Base-by-base conservation (phyloP, 2,113 vertebrate genomes). In the Patagioenas fasciata region DNA sequence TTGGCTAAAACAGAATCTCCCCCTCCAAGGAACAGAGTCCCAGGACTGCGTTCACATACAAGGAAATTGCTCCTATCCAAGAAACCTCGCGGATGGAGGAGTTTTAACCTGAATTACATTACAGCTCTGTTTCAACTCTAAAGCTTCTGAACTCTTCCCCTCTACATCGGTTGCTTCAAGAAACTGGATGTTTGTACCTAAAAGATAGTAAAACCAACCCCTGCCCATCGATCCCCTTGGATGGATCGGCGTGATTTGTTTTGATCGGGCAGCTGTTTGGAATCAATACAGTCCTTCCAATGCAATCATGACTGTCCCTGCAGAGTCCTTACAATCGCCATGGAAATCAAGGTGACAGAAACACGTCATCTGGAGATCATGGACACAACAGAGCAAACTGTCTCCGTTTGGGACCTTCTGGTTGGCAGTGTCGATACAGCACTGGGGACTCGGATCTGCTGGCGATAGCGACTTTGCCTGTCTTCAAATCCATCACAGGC, bases 271-370 rank as follows among this genome's bases (percentile, higher is more conserved):
- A 66, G 66, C 54, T 70, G 61, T 36, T 73, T 14, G 56, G 48
- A 66, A 88, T 84, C 96, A 79, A 40, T 90, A 54, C 21, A 6
- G 28, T 5, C 80, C 66, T 85, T 85, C 77, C 90, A 69, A 21
- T 5, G 38, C 94, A 71, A 80, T 24, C 36, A 1, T 54, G 32
- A 8, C 34, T 9, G 38, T 24, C 79, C 75, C 88, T 3, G 1
- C 25, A 53, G 67, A 95, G 89, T 64, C 71, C 70, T 57, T 21
- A 10, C 2, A 6, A 36, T n/a, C 71, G 70, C 74, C 80, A 62
- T 44, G 75, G 71, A 71, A 61, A 74, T 36, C 62, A 36, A 84
- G 89, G 88, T 62, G 93, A 84, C 5, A 47, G 85, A 57, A 93
- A 58, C 14, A 36, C 54, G 31, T 93, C 61, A 65, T n/a, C 40